A percentile compares a stretch with the other conserved stretches of the same genome.
These are phyloP conservation scores for Capreolus pygargus DNA, from an alignment of 2,113 vertebrate genomes.

Conservation along the genomic window DNA sequence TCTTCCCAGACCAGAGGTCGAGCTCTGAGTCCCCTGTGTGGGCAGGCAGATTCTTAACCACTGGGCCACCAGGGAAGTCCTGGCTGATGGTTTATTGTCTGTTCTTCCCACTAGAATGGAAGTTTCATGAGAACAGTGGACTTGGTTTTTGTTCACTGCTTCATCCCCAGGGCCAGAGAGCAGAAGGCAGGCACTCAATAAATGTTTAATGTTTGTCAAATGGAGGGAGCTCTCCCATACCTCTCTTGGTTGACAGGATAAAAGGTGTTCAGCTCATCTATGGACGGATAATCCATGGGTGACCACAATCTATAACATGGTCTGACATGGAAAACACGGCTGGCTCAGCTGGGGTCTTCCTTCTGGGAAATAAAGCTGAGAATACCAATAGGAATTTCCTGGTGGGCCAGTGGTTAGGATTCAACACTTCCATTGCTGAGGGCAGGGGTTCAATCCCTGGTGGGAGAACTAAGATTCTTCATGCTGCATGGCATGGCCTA, in stretches of 20 bases:
- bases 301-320: background rate
- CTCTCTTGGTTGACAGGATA: background rate
- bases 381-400: background rate
- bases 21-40: background rate
- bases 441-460: background rate
- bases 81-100: background rate
- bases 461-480: background rate
- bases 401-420: background rate
- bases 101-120: background rate
- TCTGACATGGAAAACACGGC: background rate
- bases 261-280: background rate
- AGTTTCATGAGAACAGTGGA: background rate
- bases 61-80: background rate
- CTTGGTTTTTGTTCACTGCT: background rate
- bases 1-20: background rate
- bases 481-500: background rate
- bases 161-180: background rate
- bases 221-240: background rate
- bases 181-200: background rate
- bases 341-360: background rate
- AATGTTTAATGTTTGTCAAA: background rate
- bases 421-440: background rate
- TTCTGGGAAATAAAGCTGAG: background rate
- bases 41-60: background rate
- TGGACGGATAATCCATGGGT: background rate